Evolutionary conservation across 2,888 invertebrate genomes (phyloP), one percentile per base, ranked within the genome.

Genomic region (Desoria tigrina): DNA sequence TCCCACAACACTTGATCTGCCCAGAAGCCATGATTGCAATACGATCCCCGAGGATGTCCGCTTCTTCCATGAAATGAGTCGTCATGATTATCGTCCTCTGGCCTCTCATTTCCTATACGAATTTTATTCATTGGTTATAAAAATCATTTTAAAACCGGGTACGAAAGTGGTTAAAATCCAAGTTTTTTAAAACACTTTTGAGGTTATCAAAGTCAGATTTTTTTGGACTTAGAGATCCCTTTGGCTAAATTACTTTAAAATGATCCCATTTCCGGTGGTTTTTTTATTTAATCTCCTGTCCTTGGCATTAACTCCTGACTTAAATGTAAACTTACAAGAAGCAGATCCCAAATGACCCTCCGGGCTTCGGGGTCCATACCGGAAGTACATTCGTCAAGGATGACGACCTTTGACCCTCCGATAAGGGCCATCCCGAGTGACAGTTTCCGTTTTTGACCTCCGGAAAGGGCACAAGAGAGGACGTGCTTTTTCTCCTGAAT

Each of bases 31-130:
- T 86, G 69, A 94, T 93, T 0, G 91, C 92, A 73, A 94, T 90
- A 77, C 90, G 86, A 81, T 95, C 94, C 0, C 92, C 94, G 2
- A 96, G 84, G 51, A 90, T 88, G 80, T 95, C 94, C 3, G 94
- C 94, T 80, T 95, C 94, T 81, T 95, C 94, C 93, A 95, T 94
- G 80, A 91, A 91, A 81, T 95, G 95, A 0, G 94, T 95, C n/a
- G 91, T 91, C 56, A 96, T 85, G 16, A 95, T 81, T 74, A 95
- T 89, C 0, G 93, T 92, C 74, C 89, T 87, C 1, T 85, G 82
- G 65, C 87, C 86, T 63, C 87, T 84, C 66, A 87, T 58, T 80
- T 51, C 81, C 80, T 71, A 32, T 27, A 18, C 11, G 11, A 32
- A n/a, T n/a, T n/a, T n/a, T n/a, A 49, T n/a, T 11, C 9, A 39